Evolutionary conservation across 2,888 invertebrate genomes (phyloP).

Genomic region (Tenthredo notha): DNA sequence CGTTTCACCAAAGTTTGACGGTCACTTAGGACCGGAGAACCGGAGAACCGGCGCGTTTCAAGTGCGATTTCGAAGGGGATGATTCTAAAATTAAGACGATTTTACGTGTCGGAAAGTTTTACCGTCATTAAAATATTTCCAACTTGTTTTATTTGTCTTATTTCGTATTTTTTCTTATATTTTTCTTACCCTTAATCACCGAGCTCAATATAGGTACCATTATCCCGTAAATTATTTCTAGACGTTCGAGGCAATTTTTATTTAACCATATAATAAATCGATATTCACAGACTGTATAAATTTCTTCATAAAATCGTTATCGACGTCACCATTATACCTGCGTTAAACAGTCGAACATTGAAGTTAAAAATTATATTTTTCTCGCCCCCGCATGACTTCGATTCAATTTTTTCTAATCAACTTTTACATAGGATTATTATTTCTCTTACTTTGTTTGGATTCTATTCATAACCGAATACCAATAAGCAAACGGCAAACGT

Average conservation of each 20-base stretch:
- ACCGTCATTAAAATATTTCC: neutral
- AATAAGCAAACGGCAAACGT: neutral
- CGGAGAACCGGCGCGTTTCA: neutral
- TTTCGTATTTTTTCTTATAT: neutral
- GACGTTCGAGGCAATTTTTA: conserved; percentile 15
- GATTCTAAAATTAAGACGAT: neutral
- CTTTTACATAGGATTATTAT: neutral
- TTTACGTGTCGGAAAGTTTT: neutral
- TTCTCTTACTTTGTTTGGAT: neutral
- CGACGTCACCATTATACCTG: neutral
- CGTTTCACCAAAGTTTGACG: conserved; percentile 28
- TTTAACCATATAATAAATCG: conserved; percentile 6
- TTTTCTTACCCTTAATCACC: neutral
- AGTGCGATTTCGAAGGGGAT: neutral
- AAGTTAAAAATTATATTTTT: neutral
- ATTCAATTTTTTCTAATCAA: neutral
- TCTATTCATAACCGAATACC: neutral
- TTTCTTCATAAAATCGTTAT: conserved; percentile 4
- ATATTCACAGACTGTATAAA: neutral
- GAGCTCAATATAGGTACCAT: neutral
- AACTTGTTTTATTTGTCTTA: neutral
- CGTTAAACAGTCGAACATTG: neutral
- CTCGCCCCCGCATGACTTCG: no score
- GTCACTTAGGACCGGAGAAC: neutral
- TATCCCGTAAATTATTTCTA: neutral